phyloP scores from a whole-genome alignment of 2,888 invertebrate species.

The Andrena bucephala region DNA sequence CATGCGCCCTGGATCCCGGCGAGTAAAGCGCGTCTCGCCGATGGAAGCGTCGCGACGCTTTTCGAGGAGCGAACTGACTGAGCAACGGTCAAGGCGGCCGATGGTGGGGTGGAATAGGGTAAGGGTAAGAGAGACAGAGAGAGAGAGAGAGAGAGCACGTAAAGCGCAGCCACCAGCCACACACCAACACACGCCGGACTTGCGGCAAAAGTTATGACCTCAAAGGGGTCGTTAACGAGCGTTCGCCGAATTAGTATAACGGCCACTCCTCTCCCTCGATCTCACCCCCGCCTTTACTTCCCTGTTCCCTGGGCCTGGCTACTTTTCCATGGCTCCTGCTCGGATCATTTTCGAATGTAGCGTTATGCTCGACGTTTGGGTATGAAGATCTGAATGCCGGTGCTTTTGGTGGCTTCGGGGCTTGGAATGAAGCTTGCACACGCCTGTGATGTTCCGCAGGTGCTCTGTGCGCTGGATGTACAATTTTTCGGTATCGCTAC shows the following conservation, averaged over 20 bases:
- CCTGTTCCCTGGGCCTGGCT: constrained; percentile 4
- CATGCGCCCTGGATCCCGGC: constrained; percentile 56
- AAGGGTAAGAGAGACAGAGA: constrained; percentile 30
- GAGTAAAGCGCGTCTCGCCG: constrained; percentile 51
- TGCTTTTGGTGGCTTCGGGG: no score
- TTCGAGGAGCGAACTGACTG: constrained; percentile 62
- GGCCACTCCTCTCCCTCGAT: constrained; percentile 56
- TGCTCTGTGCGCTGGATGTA: no score
- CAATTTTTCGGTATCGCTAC: no score
- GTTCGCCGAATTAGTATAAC: constrained; percentile 81
- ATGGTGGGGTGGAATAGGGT: constrained; percentile 27
- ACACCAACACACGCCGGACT: constrained; percentile 54
- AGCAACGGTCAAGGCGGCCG: constrained; percentile 54
- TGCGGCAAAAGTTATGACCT: constrained; percentile 81
- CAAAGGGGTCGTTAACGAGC: constrained; percentile 82
- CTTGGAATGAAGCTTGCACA: no score
- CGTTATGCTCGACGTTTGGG: no score
- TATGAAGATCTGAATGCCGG: no score
- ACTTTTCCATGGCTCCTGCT: background rate
- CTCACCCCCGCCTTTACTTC: constrained; percentile 1
- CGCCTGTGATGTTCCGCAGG: no score
- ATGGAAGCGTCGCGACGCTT: constrained; percentile 59
- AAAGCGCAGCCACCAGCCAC: constrained; percentile 50
- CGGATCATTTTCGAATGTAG: background rate
- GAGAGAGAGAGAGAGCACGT: constrained; percentile 37